Conservation (phyloP, 1,140 invertebrate species). For the Rhyacophila brunnea region DNA sequence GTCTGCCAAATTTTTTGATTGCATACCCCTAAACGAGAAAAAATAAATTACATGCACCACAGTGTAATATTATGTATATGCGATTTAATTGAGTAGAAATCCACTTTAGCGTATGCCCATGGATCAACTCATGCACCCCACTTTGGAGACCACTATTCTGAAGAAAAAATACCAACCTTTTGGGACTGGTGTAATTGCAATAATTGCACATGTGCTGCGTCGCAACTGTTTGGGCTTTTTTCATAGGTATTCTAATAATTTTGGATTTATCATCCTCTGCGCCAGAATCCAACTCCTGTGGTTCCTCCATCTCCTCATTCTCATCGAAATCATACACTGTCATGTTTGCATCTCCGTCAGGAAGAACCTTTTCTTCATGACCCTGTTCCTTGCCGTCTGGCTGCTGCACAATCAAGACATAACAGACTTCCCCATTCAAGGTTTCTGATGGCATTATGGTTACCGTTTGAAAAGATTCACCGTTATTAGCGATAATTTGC, state of each 20-base stretch:
- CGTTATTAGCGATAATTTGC: constrained; percentile 38
- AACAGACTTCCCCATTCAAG: constrained; percentile 81
- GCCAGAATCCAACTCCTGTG: constrained; percentile 58
- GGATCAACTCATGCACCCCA: too few relatives aligned
- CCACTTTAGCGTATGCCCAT: too few relatives aligned
- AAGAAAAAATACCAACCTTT: constrained; percentile 60
- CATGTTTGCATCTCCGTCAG: constrained; percentile 60
- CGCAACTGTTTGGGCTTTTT: constrained; percentile 69
- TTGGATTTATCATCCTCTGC: constrained; percentile 71
- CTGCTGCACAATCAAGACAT: constrained; percentile 86
- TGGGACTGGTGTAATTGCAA: constrained; percentile 87
- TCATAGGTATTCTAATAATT: constrained; percentile 63
- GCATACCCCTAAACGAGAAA: too few relatives aligned
- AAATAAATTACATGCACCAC: too few relatives aligned
- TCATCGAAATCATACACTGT: constrained; percentile 68
- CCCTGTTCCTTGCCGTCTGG: constrained; percentile 61
- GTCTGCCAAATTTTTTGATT: too few relatives aligned
- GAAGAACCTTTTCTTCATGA: constrained; percentile 54
- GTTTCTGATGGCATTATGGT: constrained; percentile 82
- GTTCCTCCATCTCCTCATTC: constrained; percentile 53
- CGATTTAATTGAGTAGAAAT: too few relatives aligned
- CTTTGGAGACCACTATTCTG: too few relatives aligned
- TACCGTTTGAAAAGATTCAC: constrained; percentile 74
- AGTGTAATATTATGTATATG: too few relatives aligned
- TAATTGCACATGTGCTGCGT: constrained; percentile 83